Evolutionary conservation across 2,113 vertebrate genomes (phyloP), one percentile per base, ranked within the genome.

Genomic region (Percopsis transmontana): DNA sequence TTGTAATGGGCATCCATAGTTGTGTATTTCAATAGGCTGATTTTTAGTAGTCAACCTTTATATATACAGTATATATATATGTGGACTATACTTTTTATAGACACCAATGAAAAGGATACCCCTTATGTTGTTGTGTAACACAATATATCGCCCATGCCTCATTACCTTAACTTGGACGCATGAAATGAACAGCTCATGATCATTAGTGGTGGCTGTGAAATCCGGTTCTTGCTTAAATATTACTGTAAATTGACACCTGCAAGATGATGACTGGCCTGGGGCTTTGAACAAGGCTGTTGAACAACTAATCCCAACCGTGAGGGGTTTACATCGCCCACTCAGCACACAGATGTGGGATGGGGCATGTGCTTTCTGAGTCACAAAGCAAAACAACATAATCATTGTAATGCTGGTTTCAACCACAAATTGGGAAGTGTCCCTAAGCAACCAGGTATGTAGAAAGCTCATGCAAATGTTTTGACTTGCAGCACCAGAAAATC

Each of bases 151-250:
- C 53, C 8, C 1, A 45, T 7, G 59, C 73, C 21, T 80, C 74
- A 66, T 42, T 72, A 54, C 38, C 23, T 54, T 54, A n/a, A 70
- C 72, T 83, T 73, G 77, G 66, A 86, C 77, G 77, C 77, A 39
- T 61, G 52, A 51, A 62, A 55, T 66, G 64, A 70, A 63, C 23
- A 38, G 62, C 44, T 56, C 70, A 67, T 57, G 83, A 83, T 77
- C 83, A 58, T 90, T 88, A 83, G 77, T 74, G 67, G 75, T 72
- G 66, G 70, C 76, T 82, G 64, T 21, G 44, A 59, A 70, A 80
- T 84, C 85, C 81, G 83, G 68, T 82, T 79, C 68, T 75, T 84
- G 77, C 74, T 76, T 67, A 77, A 55, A 77, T 89, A 74, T 62
- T 21, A 80, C 79, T 80, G 78, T 81, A 81, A 81, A 82, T 80